Evolutionary conservation across 2,888 invertebrate species (phyloP).

Genomic region (Allophyes oxyacanthae): DNA sequence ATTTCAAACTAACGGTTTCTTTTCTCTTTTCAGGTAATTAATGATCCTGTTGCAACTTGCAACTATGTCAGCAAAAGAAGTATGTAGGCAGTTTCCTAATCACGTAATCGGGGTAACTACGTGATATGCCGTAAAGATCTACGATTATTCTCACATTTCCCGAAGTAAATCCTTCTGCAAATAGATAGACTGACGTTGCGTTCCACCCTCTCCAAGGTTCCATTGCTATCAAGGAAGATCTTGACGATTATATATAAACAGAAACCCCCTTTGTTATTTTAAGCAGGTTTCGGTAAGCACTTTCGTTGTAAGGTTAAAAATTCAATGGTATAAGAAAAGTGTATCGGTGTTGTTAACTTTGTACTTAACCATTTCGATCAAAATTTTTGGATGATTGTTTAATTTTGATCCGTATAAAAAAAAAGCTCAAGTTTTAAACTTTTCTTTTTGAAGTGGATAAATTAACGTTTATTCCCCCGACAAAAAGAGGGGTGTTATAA

Average conservation of each 20-base stretch:
- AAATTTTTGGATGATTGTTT: not conserved
- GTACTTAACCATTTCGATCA: not conserved
- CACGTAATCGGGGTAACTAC: conserved; percentile 33
- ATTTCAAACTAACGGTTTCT: conserved; percentile 12
- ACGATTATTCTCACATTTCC: conserved; percentile 53
- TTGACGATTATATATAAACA: conserved; percentile 60
- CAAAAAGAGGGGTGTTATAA: too few species aligned
- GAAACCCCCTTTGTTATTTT: conserved; percentile 67
- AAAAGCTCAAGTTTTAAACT: too few species aligned
- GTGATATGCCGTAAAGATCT: conserved; percentile 44
- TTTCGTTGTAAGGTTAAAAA: conserved; percentile 16
- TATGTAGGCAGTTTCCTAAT: conserved; percentile 20
- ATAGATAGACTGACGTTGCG: conserved; percentile 43
- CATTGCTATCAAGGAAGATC: conserved; percentile 42
- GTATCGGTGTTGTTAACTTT: conserved; percentile 3
- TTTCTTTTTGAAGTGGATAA: too few species aligned
- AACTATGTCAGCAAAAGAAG: not conserved
- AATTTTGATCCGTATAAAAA: not conserved
- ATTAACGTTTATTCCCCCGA: too few species aligned
- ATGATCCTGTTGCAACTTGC: not conserved
- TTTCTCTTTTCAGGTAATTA: conserved; percentile 56
- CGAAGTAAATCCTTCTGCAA: conserved; percentile 53
- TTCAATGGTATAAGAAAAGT: conserved; percentile 5
- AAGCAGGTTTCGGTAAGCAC: conserved; percentile 52
- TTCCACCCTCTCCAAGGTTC: conserved; percentile 43